A percentile compares a stretch with the other conserved stretches of the same genome.
phyloP scores from a whole-genome alignment of 2,113 vertebrate species.

The Pseudopodoces humilis region DNA sequence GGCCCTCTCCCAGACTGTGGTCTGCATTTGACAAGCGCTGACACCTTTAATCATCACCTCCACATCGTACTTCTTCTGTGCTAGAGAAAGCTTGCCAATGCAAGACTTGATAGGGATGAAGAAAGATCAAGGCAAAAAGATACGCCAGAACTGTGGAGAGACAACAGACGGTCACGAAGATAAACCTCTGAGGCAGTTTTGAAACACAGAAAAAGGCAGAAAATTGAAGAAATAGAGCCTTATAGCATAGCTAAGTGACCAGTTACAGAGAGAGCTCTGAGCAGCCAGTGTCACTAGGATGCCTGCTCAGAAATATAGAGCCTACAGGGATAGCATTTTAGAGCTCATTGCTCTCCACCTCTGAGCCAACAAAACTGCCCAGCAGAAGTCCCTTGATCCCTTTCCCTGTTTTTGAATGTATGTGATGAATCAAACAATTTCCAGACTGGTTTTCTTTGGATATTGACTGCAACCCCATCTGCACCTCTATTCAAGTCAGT shows the following conservation, averaged over 20 bases:
- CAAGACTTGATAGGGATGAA: not conserved
- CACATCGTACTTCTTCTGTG: not conserved
- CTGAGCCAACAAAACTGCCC: not conserved
- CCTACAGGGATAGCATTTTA: not conserved
- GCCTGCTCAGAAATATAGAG: not conserved
- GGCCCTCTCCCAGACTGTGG: not conserved
- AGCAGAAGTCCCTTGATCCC: not conserved
- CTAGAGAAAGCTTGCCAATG: constrained; percentile 7
- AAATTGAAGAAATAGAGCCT: not conserved
- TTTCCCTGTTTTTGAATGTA: not conserved
- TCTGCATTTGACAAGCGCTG: not conserved
- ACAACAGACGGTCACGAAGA: not conserved
- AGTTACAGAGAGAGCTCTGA: not conserved
- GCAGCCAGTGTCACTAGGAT: not conserved
- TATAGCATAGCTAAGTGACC: not conserved
- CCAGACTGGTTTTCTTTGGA: not conserved
- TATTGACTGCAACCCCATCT: not conserved
- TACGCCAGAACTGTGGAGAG: not conserved
- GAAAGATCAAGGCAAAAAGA: constrained; percentile 55
- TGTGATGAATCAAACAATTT: not conserved
- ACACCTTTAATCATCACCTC: not conserved
- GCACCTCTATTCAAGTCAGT: not conserved
- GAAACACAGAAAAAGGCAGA: not conserved
- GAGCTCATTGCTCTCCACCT: not conserved
- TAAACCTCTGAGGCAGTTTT: not conserved